These are phyloP conservation scores for Metaphire vulgaris DNA, from an alignment of 1,140 invertebrate species.

Conservation along the genomic window DNA sequence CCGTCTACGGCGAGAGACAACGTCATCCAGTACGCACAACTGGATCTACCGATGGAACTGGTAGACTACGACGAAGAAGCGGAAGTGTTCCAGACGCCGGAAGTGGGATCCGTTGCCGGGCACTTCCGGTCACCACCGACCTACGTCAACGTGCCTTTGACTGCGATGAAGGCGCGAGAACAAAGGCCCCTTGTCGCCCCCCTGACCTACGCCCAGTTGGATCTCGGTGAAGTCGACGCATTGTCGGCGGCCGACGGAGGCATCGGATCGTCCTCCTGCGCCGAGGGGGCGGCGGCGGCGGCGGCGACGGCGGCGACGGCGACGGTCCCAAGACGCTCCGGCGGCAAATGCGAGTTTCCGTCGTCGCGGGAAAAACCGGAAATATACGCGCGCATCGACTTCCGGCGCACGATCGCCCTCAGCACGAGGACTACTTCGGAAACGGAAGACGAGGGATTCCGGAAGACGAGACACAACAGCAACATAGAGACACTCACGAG, in stretches of 20 bases:
- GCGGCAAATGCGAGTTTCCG: not conserved
- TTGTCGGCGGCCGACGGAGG: not conserved
- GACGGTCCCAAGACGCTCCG: no score
- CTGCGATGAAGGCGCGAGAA: not conserved
- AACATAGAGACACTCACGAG: slow-evolving; percentile 19
- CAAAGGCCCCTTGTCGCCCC: not conserved
- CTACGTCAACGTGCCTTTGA: not conserved
- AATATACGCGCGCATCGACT: slow-evolving; percentile 27
- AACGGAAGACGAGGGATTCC: slow-evolving; percentile 23
- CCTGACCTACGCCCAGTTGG: not conserved
- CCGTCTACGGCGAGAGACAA: not conserved
- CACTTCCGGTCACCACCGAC: not conserved
- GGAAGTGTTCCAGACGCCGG: not conserved
- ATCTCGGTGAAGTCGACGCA: not conserved
- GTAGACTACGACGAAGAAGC: not conserved
- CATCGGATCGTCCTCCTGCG: not conserved
- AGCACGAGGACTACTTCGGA: not conserved
- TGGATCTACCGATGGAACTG: not conserved
- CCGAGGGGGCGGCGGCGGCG: not conserved
- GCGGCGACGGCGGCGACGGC: no score
- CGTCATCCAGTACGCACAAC: not conserved
- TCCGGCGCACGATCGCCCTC: slow-evolving; percentile 22
- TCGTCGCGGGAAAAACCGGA: not conserved
- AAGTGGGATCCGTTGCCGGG: not conserved
- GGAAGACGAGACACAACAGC: slow-evolving; percentile 30